These are phyloP conservation scores for Sycobia sp. DNA, from an alignment of 1,140 invertebrate genomes.

Conservation along the genomic window DNA sequence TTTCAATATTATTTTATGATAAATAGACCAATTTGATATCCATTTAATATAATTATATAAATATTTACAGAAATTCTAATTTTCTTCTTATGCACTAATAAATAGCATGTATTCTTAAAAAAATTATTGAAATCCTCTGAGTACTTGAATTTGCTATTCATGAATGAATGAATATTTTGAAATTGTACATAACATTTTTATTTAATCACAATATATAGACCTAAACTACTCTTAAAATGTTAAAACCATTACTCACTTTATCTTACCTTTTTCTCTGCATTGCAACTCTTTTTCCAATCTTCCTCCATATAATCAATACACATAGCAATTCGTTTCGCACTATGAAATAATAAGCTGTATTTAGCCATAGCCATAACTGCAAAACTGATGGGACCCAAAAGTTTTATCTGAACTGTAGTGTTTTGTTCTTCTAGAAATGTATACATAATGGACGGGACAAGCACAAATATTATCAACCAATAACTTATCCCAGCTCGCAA, in stretches of 20 bases:
- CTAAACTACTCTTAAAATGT: too few relatives aligned
- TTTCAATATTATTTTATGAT: too few relatives aligned
- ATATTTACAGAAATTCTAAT: too few relatives aligned
- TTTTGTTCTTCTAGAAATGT: conserved; percentile 42
- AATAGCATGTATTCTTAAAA: too few relatives aligned
- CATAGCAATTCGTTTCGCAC: conserved; percentile 32
- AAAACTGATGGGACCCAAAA: conserved; percentile 47
- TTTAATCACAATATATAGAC: too few relatives aligned
- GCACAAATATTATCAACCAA: conserved; percentile 37
- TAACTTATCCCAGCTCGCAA: conserved; percentile 31
- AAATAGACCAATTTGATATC: too few relatives aligned
- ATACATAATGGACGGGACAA: conserved; percentile 39
- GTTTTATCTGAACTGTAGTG: conserved; percentile 38
- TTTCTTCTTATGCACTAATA: too few relatives aligned
- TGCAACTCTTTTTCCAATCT: conserved; percentile 44
- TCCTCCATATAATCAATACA: conserved; percentile 41
- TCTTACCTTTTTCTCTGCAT: conserved; percentile 6
- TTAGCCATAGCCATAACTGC: conserved; percentile 48
- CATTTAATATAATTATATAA: too few relatives aligned
- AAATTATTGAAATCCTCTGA: too few relatives aligned
- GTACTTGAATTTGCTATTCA: too few relatives aligned
- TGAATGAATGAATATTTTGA: neutral
- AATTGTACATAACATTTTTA: neutral
- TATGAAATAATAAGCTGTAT: conserved; percentile 40
- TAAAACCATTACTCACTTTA: too few relatives aligned